phyloP scores from a whole-genome alignment of 2,888 invertebrate species.

The Abrostola tripartita region DNA sequence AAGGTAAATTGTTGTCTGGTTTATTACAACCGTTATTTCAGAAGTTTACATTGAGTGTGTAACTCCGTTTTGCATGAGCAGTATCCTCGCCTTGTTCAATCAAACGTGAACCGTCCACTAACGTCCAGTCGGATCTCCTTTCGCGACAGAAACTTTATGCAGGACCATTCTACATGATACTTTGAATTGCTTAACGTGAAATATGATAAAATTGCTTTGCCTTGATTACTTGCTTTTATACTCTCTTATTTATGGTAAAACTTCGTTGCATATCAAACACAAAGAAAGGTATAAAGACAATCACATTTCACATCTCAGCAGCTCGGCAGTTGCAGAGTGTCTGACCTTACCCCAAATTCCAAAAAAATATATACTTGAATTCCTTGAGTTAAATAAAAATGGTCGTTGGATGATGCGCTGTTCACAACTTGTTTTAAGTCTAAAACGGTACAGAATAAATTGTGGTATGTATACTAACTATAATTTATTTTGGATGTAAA shows the following conservation, averaged over 20 bases:
- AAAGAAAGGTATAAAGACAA: conserved; percentile 21
- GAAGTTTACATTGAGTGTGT: conserved; percentile 48
- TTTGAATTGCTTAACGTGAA: conserved; percentile 50
- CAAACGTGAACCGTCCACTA: conserved; percentile 78
- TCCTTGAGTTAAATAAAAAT: conserved; percentile 52
- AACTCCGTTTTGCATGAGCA: conserved; percentile 76
- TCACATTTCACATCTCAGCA: conserved; percentile 37
- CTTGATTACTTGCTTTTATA: conserved; percentile 18
- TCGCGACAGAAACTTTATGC: conserved; percentile 69
- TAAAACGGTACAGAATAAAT: conserved; percentile 10
- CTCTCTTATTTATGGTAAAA: conserved; percentile 14
- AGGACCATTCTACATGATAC: conserved; percentile 52
- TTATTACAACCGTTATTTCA: conserved; percentile 45
- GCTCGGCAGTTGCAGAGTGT: conserved; percentile 24
- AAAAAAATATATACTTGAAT: conserved; percentile 44
- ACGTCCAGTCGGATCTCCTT: conserved; percentile 72
- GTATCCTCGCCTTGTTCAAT: conserved; percentile 77
- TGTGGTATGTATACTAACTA: conserved; percentile 2
- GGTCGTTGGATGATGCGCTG: conserved; percentile 36
- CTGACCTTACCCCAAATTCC: conserved; percentile 58
- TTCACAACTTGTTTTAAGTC: conserved; percentile 17
- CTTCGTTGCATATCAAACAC: conserved; percentile 14
- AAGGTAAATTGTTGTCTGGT: conserved; percentile 29
- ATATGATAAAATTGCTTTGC: conserved; percentile 32
- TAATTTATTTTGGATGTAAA: conserved; percentile 27